These are phyloP conservation scores for Leptobrachium leishanense DNA, from an alignment of 2,113 vertebrate species.

Conservation along the genomic window DNA sequence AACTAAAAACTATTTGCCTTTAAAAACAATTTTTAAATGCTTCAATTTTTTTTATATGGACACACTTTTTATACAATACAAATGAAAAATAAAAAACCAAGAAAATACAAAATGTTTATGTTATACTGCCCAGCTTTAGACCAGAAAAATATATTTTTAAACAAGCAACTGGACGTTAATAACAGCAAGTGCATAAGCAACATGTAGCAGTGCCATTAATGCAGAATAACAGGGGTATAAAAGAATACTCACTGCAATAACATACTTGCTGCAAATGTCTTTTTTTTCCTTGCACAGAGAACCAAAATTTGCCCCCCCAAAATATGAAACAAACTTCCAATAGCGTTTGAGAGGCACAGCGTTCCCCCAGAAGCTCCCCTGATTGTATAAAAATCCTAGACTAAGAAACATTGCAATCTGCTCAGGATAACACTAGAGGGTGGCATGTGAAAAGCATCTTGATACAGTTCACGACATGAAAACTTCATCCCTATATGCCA, in stretches of 20 bases:
- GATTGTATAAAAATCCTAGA: background rate
- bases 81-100: slow-evolving; percentile 26
- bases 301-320: background rate
- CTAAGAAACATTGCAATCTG: background rate
- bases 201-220: slow-evolving; percentile 1
- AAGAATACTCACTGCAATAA: slow-evolving; percentile 1
- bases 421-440: slow-evolving; percentile 8
- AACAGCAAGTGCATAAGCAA: slow-evolving; percentile 27
- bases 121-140: background rate
- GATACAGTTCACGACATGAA: background rate
- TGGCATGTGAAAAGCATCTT: background rate
- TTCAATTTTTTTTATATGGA: slow-evolving; percentile 14
- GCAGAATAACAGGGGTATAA: background rate
- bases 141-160: background rate
- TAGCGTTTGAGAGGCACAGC: slow-evolving; percentile 18
- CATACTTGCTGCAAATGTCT: slow-evolving; percentile 5
- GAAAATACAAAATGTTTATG: background rate
- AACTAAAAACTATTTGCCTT: background rate
- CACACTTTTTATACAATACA: slow-evolving; percentile 13
- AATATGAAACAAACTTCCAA: background rate
- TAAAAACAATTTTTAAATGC: background rate
- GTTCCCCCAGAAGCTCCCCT: background rate
- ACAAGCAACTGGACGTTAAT: background rate
- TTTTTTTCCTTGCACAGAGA: background rate
- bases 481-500: background rate